Evolutionary conservation across 2,113 vertebrate genomes (phyloP).

Genomic region (Prinia subflava): DNA sequence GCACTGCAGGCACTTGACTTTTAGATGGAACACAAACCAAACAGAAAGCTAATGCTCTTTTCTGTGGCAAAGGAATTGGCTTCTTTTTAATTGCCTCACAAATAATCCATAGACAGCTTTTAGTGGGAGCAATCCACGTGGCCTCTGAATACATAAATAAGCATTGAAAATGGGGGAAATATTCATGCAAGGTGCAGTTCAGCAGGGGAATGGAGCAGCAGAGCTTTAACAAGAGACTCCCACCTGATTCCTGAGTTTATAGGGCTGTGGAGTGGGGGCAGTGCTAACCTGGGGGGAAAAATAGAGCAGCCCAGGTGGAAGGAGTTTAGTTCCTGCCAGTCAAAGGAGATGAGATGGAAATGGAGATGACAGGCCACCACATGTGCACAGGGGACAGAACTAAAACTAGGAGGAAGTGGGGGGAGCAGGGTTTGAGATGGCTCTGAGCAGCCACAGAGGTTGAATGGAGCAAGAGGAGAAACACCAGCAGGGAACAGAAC

Average conservation of each 20-base stretch:
- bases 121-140: constrained; percentile 8
- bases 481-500: neutral
- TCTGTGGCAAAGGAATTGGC: constrained; percentile 2
- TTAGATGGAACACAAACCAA: constrained; percentile 13
- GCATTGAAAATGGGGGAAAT: neutral
- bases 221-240: neutral
- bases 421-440: neutral
- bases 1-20: constrained; percentile 1
- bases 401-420: neutral
- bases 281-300: neutral
- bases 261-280: neutral
- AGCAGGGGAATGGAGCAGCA: neutral
- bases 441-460: neutral
- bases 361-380: neutral
- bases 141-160: neutral
- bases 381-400: neutral
- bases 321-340: neutral
- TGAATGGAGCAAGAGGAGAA: neutral
- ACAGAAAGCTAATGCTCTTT: constrained; percentile 10
- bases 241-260: neutral
- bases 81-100: constrained; percentile 49
- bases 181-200: neutral
- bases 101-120: constrained; percentile 40
- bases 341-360: neutral
- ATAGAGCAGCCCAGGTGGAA: neutral